Evolutionary conservation across 2,797 vertebrate species (phyloP).

Genomic region (Galago senegalensis): DNA sequence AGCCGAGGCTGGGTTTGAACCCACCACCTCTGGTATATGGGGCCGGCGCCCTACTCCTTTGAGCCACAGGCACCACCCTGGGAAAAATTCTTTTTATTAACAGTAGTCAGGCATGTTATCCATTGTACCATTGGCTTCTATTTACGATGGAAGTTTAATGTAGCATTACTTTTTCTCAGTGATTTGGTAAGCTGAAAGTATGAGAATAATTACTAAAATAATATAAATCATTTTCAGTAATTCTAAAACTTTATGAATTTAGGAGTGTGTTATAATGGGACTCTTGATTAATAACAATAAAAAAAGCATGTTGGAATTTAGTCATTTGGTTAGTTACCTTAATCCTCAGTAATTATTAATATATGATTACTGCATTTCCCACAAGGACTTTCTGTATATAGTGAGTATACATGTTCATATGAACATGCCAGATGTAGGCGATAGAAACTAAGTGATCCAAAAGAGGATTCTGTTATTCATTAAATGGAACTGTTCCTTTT

Average conservation of each 20-base stretch:
- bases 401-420: constrained; percentile 84
- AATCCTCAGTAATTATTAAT: constrained; percentile 81
- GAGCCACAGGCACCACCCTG: too few relatives aligned
- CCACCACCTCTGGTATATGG: too few relatives aligned
- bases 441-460: constrained; percentile 79
- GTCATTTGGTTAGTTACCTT: constrained; percentile 81
- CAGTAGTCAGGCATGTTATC: too few relatives aligned
- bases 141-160: constrained; percentile 72
- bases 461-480: constrained; percentile 86
- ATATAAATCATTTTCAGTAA: constrained; percentile 75
- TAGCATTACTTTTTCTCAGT: constrained; percentile 72
- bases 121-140: too few relatives aligned
- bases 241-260: constrained; percentile 80
- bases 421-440: constrained; percentile 74
- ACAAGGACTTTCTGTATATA: constrained; percentile 82
- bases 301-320: constrained; percentile 84
- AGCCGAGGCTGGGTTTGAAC: too few relatives aligned
- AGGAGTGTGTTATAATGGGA: constrained; percentile 68
- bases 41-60: too few relatives aligned
- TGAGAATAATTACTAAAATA: constrained; percentile 80
- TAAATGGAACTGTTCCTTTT: constrained; percentile 81
- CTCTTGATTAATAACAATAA: constrained; percentile 73
- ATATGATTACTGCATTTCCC: constrained; percentile 76
- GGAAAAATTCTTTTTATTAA: too few relatives aligned
- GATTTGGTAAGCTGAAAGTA: constrained; percentile 71